These are phyloP conservation scores for Phortica variegata DNA, from an alignment of 1,140 invertebrate species.

Conservation along the genomic window DNA sequence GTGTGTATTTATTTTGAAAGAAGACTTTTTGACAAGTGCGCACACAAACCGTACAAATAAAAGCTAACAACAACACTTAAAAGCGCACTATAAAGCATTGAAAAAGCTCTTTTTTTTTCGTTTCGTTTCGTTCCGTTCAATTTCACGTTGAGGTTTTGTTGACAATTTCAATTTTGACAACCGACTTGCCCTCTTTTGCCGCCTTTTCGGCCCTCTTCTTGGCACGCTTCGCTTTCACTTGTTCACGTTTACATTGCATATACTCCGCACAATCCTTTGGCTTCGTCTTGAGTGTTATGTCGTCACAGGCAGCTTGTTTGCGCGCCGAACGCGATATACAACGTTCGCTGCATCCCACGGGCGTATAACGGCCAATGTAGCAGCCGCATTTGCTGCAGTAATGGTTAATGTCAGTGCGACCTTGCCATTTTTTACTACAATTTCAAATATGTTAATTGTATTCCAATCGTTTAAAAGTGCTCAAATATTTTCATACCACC, in stretches of 20 bases:
- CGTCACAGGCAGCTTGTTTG: constrained; percentile 35
- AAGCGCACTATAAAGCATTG: too few relatives aligned
- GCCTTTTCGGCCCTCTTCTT: constrained; percentile 18
- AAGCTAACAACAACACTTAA: background rate
- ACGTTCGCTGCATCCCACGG: constrained; percentile 34
- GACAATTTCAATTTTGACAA: too few relatives aligned
- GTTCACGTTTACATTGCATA: constrained; percentile 34
- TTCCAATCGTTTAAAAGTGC: too few relatives aligned
- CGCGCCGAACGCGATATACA: constrained; percentile 35
- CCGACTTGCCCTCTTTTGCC: constrained; percentile 12
- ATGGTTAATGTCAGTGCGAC: constrained; percentile 43
- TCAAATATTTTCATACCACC: too few relatives aligned
- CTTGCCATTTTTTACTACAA: constrained; percentile 34
- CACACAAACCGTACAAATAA: background rate
- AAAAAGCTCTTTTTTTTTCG: background rate
- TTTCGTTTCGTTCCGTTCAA: constrained; percentile 5
- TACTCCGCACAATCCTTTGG: constrained; percentile 41
- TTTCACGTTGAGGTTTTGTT: too few relatives aligned
- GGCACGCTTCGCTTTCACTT: constrained; percentile 27
- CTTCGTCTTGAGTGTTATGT: constrained; percentile 35
- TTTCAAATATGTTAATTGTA: too few relatives aligned
- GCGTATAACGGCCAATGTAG: constrained; percentile 40
- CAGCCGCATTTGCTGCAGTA: constrained; percentile 47
- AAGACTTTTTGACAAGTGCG: background rate
- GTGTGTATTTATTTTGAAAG: background rate